These are phyloP conservation scores for Manis crassicaudata DNA, from an alignment of 2,797 vertebrate genomes.

Conservation along the genomic window DNA sequence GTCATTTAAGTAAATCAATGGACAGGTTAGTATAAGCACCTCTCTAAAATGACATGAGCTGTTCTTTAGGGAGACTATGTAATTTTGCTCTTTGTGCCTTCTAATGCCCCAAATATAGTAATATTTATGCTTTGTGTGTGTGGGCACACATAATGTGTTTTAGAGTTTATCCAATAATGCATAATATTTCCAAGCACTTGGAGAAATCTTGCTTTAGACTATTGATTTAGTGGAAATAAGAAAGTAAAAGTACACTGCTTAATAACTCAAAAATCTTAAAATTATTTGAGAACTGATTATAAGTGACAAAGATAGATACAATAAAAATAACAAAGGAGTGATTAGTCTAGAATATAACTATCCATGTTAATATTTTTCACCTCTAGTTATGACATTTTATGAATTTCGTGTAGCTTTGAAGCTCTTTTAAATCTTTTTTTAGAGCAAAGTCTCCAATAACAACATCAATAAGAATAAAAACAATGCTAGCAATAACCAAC, in stretches of 20 bases:
- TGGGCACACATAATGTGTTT: neutral
- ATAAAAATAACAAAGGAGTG: neutral
- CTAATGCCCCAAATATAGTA: neutral
- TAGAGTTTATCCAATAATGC: neutral
- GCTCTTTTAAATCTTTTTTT: neutral
- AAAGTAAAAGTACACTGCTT: neutral
- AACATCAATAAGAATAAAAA: neutral
- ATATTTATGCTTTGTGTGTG: neutral
- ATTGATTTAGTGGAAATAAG: neutral
- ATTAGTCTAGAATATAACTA: neutral
- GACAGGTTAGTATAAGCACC: neutral
- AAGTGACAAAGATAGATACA: neutral
- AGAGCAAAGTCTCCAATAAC: neutral
- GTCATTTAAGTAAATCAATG: neutral
- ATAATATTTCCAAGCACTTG: neutral
- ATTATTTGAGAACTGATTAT: neutral
- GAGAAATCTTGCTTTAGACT: neutral
- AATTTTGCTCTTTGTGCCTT: neutral
- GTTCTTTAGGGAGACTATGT: neutral
- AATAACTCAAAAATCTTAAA: neutral
- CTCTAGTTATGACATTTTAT: neutral
- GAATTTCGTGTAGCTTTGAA: neutral
- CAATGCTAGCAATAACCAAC: neutral
- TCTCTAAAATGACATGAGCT: neutral
- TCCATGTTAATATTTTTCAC: neutral